Evolutionary conservation across 2,888 invertebrate genomes (phyloP), one percentile per base, ranked within the genome.

Genomic region (Ochlodes sylvanus): DNA sequence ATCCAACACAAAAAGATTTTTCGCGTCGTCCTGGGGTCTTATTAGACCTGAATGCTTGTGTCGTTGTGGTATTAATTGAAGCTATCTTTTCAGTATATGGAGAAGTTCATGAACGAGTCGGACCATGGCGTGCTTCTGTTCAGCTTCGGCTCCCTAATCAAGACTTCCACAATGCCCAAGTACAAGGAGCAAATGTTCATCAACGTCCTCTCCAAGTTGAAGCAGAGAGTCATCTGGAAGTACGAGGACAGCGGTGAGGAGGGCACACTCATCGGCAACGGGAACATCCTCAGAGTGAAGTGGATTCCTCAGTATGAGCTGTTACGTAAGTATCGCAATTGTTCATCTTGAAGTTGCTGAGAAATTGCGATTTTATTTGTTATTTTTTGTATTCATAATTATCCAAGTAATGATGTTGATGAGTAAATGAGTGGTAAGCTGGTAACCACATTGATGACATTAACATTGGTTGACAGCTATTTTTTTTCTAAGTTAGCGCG

Each of bases 61-160:
- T 27, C 5, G 2, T 27, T 27, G 27, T 27, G 5, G 9, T 21
- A 21, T 1, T 52, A 19, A 52, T 21, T 3, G 21, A 5, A 52
- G 5, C 10, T 38, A 69, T 75, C 76, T 64, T 91, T 93, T 17
- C 88, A 95, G 94, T 94, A 95, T 70, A 88, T 97, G 17, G 93
- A 95, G 65, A 86, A 92, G 47, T 96, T 96, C 84, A 87, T 97
- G 57, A 95, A 95, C 82, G 94, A 95, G 58, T 95, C 96, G 0
- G 83, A 92, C 1, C 91, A 96, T 38, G 97, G 97, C 1, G 96
- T 96, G 14, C 92, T 97, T 57, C 94, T 95, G 72, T 96, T 97
- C 78, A 97, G 96, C 79, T 95, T 97, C 87, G 97, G 97, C 0
- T 97, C 97, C 0, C 95, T 96, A 88, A 94, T 97, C 75, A 96